Conservation (phyloP, 2,113 vertebrate species). For the Phylloscopus trochilus region DNA sequence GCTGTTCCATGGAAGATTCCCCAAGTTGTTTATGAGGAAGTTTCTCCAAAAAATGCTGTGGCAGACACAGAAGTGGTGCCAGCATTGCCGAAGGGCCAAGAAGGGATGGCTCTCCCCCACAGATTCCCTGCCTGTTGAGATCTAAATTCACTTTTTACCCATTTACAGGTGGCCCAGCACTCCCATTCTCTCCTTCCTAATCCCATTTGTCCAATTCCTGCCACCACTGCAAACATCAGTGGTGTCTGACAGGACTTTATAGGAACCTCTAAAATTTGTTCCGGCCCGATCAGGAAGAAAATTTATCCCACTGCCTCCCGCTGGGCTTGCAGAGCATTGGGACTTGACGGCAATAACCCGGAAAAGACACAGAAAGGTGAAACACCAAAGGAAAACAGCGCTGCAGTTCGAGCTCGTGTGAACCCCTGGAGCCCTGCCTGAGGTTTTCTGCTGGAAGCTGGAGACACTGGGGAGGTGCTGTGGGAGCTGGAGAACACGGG, state of each 20-base stretch:
- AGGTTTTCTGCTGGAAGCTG: conserved; percentile 7
- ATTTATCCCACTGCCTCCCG: not conserved
- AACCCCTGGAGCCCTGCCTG: conserved; percentile 11
- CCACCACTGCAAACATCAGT: rapidly evolving
- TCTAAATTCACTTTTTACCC: not conserved
- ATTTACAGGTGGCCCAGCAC: not conserved
- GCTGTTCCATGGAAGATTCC: not conserved
- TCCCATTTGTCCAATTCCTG: not conserved
- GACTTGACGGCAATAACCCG: rapidly evolving
- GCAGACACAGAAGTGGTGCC: not conserved
- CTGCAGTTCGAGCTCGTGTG: not conserved
- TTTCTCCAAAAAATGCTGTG: not conserved
- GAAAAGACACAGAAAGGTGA: not conserved
- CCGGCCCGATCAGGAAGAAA: not conserved
- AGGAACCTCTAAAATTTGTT: not conserved
- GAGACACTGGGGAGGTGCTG: not conserved
- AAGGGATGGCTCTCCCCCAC: rapidly evolving
- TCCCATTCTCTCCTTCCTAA: not conserved
- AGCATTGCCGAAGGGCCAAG: not conserved
- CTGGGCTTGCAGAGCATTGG: rapidly evolving
- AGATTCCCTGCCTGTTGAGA: not conserved
- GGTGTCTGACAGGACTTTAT: not conserved
- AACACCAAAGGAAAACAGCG: not conserved
- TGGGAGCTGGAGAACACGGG: conserved; percentile 43
- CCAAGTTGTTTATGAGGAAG: not conserved